phyloP scores from a whole-genome alignment of 2,797 vertebrate genomes.

The Anableps anableps region DNA sequence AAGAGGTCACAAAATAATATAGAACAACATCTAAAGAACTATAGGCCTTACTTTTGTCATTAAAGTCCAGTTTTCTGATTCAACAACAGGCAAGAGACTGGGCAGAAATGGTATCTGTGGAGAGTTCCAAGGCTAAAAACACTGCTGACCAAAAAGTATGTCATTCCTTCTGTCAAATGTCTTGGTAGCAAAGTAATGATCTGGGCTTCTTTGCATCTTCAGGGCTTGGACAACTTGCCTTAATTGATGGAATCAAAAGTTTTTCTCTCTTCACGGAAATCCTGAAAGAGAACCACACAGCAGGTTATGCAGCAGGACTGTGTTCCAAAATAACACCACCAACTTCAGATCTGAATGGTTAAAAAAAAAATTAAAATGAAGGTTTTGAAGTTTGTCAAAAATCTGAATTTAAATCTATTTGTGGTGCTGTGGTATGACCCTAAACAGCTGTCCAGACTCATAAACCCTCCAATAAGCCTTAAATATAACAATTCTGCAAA shows the following conservation, averaged over 20 bases:
- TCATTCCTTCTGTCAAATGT: not conserved
- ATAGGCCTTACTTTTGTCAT: no score
- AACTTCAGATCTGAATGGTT: slow-evolving; percentile 20
- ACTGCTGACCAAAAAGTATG: not conserved
- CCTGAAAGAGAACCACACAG: not conserved
- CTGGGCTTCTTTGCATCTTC: not conserved
- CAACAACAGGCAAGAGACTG: not conserved
- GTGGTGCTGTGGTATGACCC: not conserved
- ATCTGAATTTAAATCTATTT: not conserved
- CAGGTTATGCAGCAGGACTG: not conserved
- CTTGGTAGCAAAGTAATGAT: not conserved
- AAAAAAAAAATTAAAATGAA: not conserved
- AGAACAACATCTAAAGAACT: no score
- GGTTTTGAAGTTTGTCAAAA: not conserved
- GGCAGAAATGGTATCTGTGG: not conserved
- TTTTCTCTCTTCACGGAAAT: no score
- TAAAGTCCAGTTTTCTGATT: no score
- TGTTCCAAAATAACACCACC: slow-evolving; percentile 18
- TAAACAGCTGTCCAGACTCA: not conserved
- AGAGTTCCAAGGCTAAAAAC: not conserved
- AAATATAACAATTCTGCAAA: not conserved
- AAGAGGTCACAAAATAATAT: no score
- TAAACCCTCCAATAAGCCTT: not conserved
- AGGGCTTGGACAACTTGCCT: not conserved
- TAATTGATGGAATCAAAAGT: not conserved